phyloP scores from a whole-genome alignment of 2,888 invertebrate genomes.

The Hypercompe scribonia region DNA sequence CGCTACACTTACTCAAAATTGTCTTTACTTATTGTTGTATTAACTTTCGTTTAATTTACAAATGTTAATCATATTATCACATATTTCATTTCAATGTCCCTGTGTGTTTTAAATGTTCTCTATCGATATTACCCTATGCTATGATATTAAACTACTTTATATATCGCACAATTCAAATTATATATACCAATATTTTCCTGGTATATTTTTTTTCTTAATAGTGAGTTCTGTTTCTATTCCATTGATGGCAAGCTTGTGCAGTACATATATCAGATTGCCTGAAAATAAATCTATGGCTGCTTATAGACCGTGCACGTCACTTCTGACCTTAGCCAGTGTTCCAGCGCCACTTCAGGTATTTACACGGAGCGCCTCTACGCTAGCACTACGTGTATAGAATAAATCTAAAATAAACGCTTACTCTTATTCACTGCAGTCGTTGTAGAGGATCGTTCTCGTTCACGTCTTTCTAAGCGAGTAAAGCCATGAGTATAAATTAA shows the following conservation, averaged over 20 bases:
- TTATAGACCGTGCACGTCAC: neutral
- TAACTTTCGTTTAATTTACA: too few relatives aligned
- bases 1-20: too few relatives aligned
- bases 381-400: neutral
- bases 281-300: neutral
- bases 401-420: neutral
- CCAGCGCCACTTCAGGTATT: neutral
- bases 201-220: neutral
- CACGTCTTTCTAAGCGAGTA: neutral
- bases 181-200: neutral
- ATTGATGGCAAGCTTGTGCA: neutral
- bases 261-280: neutral
- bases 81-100: neutral
- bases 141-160: neutral
- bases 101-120: neutral
- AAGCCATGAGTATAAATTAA: too few relatives aligned
- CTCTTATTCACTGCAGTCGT: neutral
- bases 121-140: too few relatives aligned
- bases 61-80: too few relatives aligned
- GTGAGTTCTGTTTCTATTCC: neutral
- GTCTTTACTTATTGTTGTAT: too few relatives aligned
- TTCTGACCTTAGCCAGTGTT: neutral
- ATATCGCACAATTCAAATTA: neutral
- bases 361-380: neutral
- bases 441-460: too few relatives aligned